Percentiles rank a stretch among this genome's conserved stretches.
phyloP scores from a whole-genome alignment of 2,888 invertebrate genomes.

The Leucozona laternaria region DNA sequence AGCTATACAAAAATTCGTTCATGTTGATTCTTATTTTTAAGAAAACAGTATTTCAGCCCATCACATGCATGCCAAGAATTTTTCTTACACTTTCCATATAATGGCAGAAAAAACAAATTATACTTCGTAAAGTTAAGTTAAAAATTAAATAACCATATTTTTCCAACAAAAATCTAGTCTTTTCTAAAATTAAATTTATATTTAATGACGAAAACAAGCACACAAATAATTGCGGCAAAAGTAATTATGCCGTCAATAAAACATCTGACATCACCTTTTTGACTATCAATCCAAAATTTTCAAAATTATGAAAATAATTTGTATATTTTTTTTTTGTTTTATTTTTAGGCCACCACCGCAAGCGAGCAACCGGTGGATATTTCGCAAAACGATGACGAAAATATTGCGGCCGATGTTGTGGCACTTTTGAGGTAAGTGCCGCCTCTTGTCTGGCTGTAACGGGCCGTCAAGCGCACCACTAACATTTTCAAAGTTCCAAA shows the following conservation, averaged over 20 bases:
- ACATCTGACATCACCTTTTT: not conserved
- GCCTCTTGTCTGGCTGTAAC: slow-evolving; percentile 10
- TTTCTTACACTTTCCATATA: too few relatives aligned
- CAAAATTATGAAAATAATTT: slow-evolving; percentile 1
- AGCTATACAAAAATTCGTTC: too few relatives aligned
- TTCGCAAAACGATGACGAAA: slow-evolving; percentile 66
- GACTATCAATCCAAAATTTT: not conserved
- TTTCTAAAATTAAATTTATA: too few relatives aligned
- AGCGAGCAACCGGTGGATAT: slow-evolving; percentile 45
- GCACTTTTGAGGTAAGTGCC: slow-evolving; percentile 72
- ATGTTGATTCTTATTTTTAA: too few relatives aligned
- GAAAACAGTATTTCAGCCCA: too few relatives aligned
- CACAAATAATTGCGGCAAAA: not conserved
- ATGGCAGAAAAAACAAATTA: too few relatives aligned
- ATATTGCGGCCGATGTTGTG: slow-evolving; percentile 59
- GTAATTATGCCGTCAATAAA: not conserved
- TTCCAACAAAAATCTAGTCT: too few relatives aligned
- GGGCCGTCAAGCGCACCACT: not conserved
- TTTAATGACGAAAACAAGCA: not conserved
- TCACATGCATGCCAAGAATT: too few relatives aligned
- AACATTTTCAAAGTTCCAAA: slow-evolving; percentile 39
- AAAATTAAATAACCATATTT: too few relatives aligned
- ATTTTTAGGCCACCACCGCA: slow-evolving; percentile 45
- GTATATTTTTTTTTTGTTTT: slow-evolving; percentile 21
- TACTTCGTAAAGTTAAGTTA: too few relatives aligned